Evolutionary conservation across 1,140 invertebrate genomes (phyloP), one percentile per base, ranked within the genome.

Genomic region (Conus betulinus): DNA sequence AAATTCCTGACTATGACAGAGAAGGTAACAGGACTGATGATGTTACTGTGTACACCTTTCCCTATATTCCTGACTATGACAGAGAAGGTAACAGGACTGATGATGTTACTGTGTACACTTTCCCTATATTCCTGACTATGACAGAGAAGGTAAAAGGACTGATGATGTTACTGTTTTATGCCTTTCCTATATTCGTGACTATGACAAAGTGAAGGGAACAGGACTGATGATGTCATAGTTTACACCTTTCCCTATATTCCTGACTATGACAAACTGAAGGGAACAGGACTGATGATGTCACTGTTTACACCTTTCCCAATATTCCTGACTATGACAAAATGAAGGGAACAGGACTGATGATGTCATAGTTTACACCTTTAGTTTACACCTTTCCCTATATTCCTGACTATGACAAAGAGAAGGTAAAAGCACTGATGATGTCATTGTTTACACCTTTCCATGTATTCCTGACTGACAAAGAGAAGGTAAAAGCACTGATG

Each of bases 201-300:
- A 98, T 95, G 96, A 97, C 91, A 87, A 63, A 87, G 79, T 90
- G n/a, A 91, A 93, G 92, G 92, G 93, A 88, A 76, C 3, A 63
- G 39, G 39, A 39, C 39, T 39, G 39, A 3, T 39, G 97, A 98
- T 99, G 0, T 97, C 39, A 39, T 94, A 85, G 97, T 99, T 83
- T 98, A 97, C 94, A 98, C 97, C 51, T 99, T 98, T 96, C 98
- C 98, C 1, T 96, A 98, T 91, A 97, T 99, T 91, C 98, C 98
- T 15, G 96, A 97, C 89, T 98, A 98, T 95, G 96, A 39, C 39
- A 39, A 39, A 97, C 91, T 86, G 51, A 86, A 27, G 39, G 3
- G 0, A 39, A 39, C 39, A 39, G 39, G 39, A 39, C 39, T 39
- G 95, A 97, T 27, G 96, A 98, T 96, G 98, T 99, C 0, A 97